These are phyloP conservation scores for Ibidorhyncha struthersii DNA, from an alignment of 2,113 vertebrate genomes.

Conservation along the genomic window DNA sequence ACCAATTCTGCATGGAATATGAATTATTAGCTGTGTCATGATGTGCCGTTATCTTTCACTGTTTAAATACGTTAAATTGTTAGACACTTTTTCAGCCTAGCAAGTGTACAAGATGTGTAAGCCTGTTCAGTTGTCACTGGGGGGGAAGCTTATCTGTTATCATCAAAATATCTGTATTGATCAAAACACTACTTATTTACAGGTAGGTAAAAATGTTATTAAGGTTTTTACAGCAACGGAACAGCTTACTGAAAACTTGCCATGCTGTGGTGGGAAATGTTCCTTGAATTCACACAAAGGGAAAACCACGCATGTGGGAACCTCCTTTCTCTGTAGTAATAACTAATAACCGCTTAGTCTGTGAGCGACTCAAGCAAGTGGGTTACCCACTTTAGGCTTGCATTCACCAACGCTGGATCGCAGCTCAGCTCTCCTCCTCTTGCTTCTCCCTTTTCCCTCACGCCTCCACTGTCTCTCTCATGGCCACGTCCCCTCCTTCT, in stretches of 20 bases:
- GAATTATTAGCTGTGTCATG: background rate
- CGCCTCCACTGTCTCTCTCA: rapidly evolving
- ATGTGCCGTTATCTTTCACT: background rate
- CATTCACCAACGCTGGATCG: background rate
- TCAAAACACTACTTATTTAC: background rate
- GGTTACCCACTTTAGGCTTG: background rate
- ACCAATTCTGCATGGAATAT: background rate
- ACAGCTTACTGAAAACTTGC: background rate
- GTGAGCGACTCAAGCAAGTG: background rate
- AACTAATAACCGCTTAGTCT: background rate
- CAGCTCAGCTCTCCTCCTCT: background rate
- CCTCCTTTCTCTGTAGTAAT: background rate
- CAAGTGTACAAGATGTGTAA: background rate
- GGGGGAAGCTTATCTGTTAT: background rate
- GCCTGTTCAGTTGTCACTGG: background rate
- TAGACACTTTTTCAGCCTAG: background rate
- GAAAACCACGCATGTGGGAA: rapidly evolving
- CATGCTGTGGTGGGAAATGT: background rate
- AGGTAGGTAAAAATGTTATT: background rate
- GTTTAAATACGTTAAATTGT: background rate
- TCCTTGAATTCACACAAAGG: background rate
- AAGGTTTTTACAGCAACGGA: background rate
- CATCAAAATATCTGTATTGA: background rate
- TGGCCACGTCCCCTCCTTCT: background rate
- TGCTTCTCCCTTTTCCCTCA: background rate